A percentile compares a stretch with the other conserved stretches of the same genome.
phyloP scores from a whole-genome alignment of 2,797 vertebrate species.

The Poeciliopsis gracilis region DNA sequence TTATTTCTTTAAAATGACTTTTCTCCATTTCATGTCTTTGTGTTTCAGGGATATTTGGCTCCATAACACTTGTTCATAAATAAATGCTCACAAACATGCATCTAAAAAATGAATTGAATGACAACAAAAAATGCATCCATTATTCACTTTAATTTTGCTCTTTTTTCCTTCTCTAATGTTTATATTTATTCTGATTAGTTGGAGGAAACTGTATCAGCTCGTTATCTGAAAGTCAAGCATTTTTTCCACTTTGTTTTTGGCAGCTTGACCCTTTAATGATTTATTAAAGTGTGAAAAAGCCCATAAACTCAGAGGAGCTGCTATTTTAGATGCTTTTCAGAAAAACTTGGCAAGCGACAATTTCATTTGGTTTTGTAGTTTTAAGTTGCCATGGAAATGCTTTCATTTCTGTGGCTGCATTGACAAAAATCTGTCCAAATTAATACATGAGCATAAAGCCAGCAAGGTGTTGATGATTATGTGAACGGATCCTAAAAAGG shows the following conservation, averaged over 20 bases:
- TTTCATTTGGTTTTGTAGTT: not conserved
- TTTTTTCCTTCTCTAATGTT: not conserved
- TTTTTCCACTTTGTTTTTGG: not conserved
- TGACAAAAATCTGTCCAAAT: not conserved
- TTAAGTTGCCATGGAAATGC: not conserved
- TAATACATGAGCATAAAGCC: not conserved
- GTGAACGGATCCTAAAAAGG: not conserved
- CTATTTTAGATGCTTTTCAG: not conserved
- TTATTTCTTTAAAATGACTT: not conserved
- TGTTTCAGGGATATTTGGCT: not conserved
- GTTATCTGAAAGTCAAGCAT: not conserved
- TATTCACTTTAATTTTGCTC: not conserved
- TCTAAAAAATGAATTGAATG: too few relatives aligned
- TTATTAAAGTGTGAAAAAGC: not conserved
- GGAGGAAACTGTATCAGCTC: not conserved
- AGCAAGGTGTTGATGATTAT: not conserved
- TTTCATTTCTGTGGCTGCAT: not conserved
- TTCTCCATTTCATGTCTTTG: not conserved
- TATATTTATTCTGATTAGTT: not conserved
- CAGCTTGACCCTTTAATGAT: not conserved
- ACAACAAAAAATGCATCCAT: not conserved
- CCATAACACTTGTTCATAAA: not conserved
- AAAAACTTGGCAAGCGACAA: not conserved
- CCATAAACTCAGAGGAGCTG: not conserved
- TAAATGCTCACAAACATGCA: too few relatives aligned